These are phyloP conservation scores for Oeneis ivallda DNA, from an alignment of 2,888 invertebrate species.

Conservation along the genomic window DNA sequence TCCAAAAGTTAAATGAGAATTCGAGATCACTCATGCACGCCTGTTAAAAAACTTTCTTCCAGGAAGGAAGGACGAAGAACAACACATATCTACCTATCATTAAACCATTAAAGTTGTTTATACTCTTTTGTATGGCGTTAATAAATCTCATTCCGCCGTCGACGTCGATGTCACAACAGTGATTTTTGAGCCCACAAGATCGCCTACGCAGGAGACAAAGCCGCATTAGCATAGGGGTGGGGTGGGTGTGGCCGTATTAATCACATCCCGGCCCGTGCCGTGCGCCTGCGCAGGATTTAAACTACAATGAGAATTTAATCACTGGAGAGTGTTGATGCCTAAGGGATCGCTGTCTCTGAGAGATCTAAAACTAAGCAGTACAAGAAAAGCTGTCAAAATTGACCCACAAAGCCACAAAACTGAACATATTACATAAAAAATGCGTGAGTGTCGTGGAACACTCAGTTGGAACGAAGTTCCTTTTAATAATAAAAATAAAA, in stretches of 20 bases:
- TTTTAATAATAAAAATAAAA: too few relatives aligned
- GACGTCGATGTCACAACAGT: constrained; percentile 56
- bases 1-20: too few relatives aligned
- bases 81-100: background rate
- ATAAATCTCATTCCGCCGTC: constrained; percentile 25
- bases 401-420: background rate
- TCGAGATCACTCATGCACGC: too few relatives aligned
- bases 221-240: constrained; percentile 65
- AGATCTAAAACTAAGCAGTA: background rate
- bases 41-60: background rate
- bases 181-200: constrained; percentile 63
- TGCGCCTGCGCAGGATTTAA: constrained; percentile 47
- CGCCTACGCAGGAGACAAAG: constrained; percentile 71
- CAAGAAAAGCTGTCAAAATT: background rate
- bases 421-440: too few relatives aligned
- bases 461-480: too few relatives aligned
- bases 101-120: background rate
- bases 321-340: constrained; percentile 7
- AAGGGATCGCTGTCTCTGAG: constrained; percentile 15
- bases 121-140: constrained; percentile 5
- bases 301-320: constrained; percentile 11
- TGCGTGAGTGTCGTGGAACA: too few relatives aligned
- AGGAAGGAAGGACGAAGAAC: background rate
- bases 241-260: constrained; percentile 63
- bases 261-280: constrained; percentile 63